Evolutionary conservation across 2,888 invertebrate genomes (phyloP), one percentile per base, ranked within the genome.

Genomic region (Melieria picta): DNA sequence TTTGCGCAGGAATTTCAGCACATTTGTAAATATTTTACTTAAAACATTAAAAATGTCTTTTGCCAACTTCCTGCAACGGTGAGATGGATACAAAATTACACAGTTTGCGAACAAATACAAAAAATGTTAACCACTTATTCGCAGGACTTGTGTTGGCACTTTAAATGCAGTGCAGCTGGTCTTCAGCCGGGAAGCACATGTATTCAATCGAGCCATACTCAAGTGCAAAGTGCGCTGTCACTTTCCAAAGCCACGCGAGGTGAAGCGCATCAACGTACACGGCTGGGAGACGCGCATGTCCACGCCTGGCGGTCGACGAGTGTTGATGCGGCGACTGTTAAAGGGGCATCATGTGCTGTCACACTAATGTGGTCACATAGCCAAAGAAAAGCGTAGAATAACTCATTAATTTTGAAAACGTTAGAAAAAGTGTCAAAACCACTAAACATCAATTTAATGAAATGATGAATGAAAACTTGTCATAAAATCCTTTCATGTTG

Each of bases 171-270:
- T 80, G 0, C 81, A 81, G 74, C 75, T 77, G 5, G 45, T 81
- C 13, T 69, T 83, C 43, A 71, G 76, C 9, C 79, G 85, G 4
- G 81, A 85, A 13, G 84, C 82, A 47, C 85, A 85, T 71, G 80
- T 80, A 0, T 85, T 85, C 47, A 79, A 85, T 60, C 80, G 85
- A 5, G 80, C 78, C 3, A 71, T 84, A 1, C 72, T 85, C 0
- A 85, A 85, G 65, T 74, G 79, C 4, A 85, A 85, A 69, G 83
- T 85, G 16, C 83, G 85, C 47, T 85, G 85, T 60, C 83, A 93
- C 80, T 95, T 94, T 79, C 93, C 94, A 0, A 89, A 92, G 60
- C 92, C 95, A 0, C 91, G 89, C 66, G 94, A 95, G 88, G 89
- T 90, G 0, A 91, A 89, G 79, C 89, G 94, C 78, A 89, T 94